Evolutionary conservation across 2,113 vertebrate species (phyloP).

Genomic region (Cyprinus carpio): DNA sequence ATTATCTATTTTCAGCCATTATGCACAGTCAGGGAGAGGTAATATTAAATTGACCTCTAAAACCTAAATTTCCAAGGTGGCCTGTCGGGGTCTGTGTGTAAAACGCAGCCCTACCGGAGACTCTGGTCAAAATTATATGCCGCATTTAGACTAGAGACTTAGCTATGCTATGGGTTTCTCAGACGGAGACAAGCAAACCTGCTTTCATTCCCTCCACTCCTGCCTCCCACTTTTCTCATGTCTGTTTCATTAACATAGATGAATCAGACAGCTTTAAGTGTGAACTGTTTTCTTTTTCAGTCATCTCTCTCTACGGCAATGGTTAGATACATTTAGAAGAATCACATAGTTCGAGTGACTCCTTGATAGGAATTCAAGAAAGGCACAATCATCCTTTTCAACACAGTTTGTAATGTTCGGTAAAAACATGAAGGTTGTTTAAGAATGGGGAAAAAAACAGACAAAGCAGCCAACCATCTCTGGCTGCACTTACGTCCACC

Average conservation of each 20-base stretch:
- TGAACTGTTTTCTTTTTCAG: constrained; percentile 33
- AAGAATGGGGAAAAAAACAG: constrained; percentile 29
- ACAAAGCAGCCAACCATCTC: constrained; percentile 42
- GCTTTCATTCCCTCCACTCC: constrained; percentile 45
- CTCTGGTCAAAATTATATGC: constrained; percentile 26
- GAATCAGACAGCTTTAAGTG: constrained; percentile 39
- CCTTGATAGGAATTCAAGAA: neutral
- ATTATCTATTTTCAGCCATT: constrained; percentile 38
- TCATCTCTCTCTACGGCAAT: constrained; percentile 7
- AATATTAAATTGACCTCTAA: constrained; percentile 29
- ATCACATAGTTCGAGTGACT: neutral
- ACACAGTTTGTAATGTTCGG: constrained; percentile 40
- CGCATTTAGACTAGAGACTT: constrained; percentile 24
- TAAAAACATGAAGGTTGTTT: constrained; percentile 49
- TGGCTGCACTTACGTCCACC: constrained; percentile 45
- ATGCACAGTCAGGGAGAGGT: constrained; percentile 7
- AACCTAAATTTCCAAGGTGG: constrained; percentile 35
- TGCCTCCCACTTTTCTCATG: constrained; percentile 47
- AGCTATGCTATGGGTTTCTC: constrained; percentile 1
- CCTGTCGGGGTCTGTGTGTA: neutral
- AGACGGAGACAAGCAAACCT: constrained; percentile 25
- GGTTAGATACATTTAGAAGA: neutral
- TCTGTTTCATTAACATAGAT: constrained; percentile 57
- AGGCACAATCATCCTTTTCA: constrained; percentile 19
- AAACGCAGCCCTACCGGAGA: neutral